Percentiles rank a stretch among this genome's conserved stretches.
These are phyloP conservation scores for Acropora tenuis DNA, from an alignment of 64 coral and sea anemone genomes.

Conservation along the genomic window DNA sequence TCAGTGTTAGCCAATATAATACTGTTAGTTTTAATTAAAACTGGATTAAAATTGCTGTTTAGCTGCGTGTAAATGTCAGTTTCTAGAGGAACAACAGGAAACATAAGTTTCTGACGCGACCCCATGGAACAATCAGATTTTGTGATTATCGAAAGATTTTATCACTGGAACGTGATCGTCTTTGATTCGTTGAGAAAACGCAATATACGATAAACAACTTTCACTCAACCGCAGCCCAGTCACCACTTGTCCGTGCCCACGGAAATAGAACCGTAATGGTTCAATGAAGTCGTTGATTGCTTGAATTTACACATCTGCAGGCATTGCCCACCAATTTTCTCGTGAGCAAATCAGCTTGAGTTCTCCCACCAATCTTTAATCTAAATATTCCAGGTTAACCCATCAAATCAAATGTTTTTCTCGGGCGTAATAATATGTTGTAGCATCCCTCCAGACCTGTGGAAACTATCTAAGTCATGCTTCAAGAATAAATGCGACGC, in stretches of 20 bases:
- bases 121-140: constrained; percentile 4
- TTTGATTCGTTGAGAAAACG: background rate
- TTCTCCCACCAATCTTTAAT: too few species aligned
- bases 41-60: constrained; percentile 8
- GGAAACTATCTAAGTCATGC: too few species aligned
- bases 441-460: too few species aligned
- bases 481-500: too few species aligned
- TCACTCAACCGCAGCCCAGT: background rate
- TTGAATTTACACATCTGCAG: constrained; percentile 11
- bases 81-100: background rate
- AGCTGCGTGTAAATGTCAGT: background rate
- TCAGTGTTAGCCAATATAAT: background rate
- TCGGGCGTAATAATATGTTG: too few species aligned
- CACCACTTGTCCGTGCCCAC: background rate
- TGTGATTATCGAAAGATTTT: background rate
- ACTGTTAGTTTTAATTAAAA: background rate
- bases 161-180: background rate
- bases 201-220: constrained; percentile 8
- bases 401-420: too few species aligned
- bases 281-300: background rate
- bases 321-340: background rate
- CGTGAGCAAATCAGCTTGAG: constrained; percentile 16
- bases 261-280: constrained; percentile 6
- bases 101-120: background rate
- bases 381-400: too few species aligned